These are phyloP conservation scores for Acanthochromis polyacanthus DNA, from an alignment of 2,113 vertebrate genomes.

Conservation along the genomic window DNA sequence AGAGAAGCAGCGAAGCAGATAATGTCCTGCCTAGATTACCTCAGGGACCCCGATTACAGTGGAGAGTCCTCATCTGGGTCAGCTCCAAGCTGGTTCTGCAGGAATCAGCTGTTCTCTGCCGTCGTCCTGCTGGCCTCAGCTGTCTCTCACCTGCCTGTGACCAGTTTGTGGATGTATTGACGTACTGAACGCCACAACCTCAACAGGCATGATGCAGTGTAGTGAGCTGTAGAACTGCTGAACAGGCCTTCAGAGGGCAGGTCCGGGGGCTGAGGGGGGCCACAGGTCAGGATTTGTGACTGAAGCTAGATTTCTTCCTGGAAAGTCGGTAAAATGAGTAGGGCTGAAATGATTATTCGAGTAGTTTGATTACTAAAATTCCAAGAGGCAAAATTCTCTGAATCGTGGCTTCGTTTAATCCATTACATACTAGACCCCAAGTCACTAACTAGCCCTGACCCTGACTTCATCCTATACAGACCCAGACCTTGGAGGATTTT, in stretches of 20 bases:
- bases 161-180: slow-evolving; percentile 32
- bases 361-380: no score
- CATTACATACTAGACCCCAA: no score
- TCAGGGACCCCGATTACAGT: slow-evolving; percentile 72
- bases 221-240: background rate
- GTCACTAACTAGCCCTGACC: no score
- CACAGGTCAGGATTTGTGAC: no score
- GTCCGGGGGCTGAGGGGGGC: background rate
- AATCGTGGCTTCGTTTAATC: no score
- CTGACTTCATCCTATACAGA: no score
- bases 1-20: slow-evolving; percentile 72
- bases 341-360: no score
- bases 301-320: no score
- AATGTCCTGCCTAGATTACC: slow-evolving; percentile 79
- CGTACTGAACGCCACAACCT: slow-evolving; percentile 13
- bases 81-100: slow-evolving; percentile 67
- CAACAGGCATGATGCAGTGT: background rate
- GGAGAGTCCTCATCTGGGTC: slow-evolving; percentile 74
- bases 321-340: no score
- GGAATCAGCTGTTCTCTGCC: slow-evolving; percentile 70
- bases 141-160: slow-evolving; percentile 78
- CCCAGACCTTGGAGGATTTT: no score
- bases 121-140: slow-evolving; percentile 71
- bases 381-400: no score
- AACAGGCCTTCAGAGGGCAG: background rate